A percentile compares a stretch with the other conserved stretches of the same genome.
Conservation (phyloP, 2,888 invertebrate species). For the Scelioninae gen. 2 region DNA sequence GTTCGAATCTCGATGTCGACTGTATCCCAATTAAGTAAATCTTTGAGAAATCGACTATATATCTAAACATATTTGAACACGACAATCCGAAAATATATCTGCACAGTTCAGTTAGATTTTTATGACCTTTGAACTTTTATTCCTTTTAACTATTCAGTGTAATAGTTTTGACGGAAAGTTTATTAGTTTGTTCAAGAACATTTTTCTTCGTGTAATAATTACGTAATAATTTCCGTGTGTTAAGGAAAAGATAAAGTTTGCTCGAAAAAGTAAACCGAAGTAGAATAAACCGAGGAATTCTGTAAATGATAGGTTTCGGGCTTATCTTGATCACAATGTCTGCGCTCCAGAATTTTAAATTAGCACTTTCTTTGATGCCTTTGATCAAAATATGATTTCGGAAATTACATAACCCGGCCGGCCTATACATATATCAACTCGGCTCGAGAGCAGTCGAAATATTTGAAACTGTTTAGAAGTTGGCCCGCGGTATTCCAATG, state of each 20-base stretch:
- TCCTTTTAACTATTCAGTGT: no score
- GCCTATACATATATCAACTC: slow-evolving; percentile 20
- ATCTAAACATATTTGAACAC: no score
- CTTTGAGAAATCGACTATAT: no score
- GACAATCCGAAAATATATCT: no score
- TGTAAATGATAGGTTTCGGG: slow-evolving; percentile 40
- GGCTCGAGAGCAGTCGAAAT: slow-evolving; percentile 27
- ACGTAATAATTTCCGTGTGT: no score
- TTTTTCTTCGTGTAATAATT: no score
- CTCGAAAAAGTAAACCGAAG: slow-evolving; percentile 15
- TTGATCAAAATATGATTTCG: slow-evolving; percentile 45
- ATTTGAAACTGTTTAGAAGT: slow-evolving; percentile 33
- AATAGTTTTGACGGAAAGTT: no score
- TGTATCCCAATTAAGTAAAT: no score
- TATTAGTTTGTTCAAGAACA: no score
- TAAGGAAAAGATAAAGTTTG: slow-evolving; percentile 2
- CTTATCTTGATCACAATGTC: slow-evolving; percentile 50
- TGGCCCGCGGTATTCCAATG: slow-evolving; percentile 23
- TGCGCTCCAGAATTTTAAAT: slow-evolving; percentile 55
- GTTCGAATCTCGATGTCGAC: no score
- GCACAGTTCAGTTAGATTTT: no score
- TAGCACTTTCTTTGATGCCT: slow-evolving; percentile 50
- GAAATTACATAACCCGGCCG: slow-evolving; percentile 40
- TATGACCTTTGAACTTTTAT: no score
- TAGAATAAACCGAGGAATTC: slow-evolving; percentile 20